A percentile compares a stretch with the other conserved stretches of the same genome.
Evolutionary conservation across 2,113 vertebrate species (phyloP).

Genomic region (Atherinomorus stipes): DNA sequence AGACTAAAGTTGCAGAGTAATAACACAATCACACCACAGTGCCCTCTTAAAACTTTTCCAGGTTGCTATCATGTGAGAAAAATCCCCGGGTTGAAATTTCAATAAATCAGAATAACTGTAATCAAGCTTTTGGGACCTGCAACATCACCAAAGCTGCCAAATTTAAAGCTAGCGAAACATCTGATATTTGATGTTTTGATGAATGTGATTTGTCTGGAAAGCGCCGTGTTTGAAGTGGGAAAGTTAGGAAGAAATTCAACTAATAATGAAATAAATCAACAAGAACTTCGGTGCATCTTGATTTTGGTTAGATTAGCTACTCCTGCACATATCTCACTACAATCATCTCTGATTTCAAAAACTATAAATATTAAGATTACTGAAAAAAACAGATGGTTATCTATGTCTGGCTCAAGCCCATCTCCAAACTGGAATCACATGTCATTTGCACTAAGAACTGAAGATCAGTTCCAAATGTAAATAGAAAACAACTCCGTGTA

Average conservation of each 20-base stretch:
- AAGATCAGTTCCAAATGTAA: slow-evolving; percentile 18
- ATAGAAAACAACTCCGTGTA: slow-evolving; percentile 17
- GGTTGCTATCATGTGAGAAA: too few species aligned
- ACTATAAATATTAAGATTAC: slow-evolving; percentile 1
- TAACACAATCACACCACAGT: too few species aligned
- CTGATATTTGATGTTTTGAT: too few species aligned
- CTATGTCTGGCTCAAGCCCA: neutral
- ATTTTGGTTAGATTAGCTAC: neutral
- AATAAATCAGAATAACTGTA: too few species aligned
- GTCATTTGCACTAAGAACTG: neutral
- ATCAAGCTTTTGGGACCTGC: too few species aligned
- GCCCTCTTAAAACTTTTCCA: too few species aligned
- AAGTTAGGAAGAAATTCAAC: neutral
- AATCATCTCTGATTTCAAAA: neutral
- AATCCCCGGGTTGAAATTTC: too few species aligned
- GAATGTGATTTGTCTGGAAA: too few species aligned
- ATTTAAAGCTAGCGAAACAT: too few species aligned
- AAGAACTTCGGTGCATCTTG: neutral
- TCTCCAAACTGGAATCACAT: slow-evolving; percentile 15
- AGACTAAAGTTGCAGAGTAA: too few species aligned
- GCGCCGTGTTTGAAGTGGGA: too few species aligned
- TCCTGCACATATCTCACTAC: neutral
- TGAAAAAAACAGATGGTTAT: neutral
- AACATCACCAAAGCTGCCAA: too few species aligned
- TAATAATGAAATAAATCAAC: neutral